A percentile compares a stretch with the other conserved stretches of the same genome.
These are phyloP conservation scores for Drosophila triauraria DNA, from an alignment of 1,140 invertebrate species.

Conservation along the genomic window DNA sequence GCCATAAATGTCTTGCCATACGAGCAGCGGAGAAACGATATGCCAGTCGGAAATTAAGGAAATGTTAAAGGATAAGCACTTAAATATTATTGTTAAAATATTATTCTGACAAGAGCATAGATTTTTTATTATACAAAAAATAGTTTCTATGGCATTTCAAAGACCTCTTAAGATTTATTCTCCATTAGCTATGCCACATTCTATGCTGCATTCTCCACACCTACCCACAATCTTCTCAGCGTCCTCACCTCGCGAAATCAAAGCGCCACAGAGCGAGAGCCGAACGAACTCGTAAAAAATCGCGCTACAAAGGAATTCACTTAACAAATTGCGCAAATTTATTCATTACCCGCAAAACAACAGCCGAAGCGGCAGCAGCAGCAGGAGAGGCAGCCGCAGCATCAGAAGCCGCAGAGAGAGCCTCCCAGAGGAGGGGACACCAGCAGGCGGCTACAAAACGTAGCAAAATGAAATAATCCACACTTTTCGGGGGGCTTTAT, in stretches of 20 bases:
- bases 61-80: not conserved
- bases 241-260: slow-evolving; percentile 15
- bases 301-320: slow-evolving; percentile 83
- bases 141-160: not conserved
- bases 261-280: slow-evolving; percentile 54
- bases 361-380: slow-evolving; percentile 30
- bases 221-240: not conserved
- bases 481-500: slow-evolving; percentile 77
- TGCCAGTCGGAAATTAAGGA: slow-evolving; percentile 7
- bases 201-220: slow-evolving; percentile 39
- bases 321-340: slow-evolving; percentile 84
- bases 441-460: slow-evolving; percentile 70
- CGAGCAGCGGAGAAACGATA: slow-evolving; percentile 10
- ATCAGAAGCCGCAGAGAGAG: not conserved
- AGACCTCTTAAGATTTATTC: not conserved
- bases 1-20: slow-evolving; percentile 42
- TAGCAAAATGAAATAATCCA: slow-evolving; percentile 82
- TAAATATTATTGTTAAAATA: too few relatives aligned
- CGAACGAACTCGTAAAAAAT: slow-evolving; percentile 77
- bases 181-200: slow-evolving; percentile 52
- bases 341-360: slow-evolving; percentile 81
- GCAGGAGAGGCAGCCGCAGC: slow-evolving; percentile 7
- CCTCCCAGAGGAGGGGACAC: slow-evolving; percentile 8
- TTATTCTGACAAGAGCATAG: not conserved
- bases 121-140: too few relatives aligned